Percentiles rank a stretch among this genome's conserved stretches.
Conservation (phyloP, 2,797 vertebrate species). For the Acestrorhynchus altus region DNA sequence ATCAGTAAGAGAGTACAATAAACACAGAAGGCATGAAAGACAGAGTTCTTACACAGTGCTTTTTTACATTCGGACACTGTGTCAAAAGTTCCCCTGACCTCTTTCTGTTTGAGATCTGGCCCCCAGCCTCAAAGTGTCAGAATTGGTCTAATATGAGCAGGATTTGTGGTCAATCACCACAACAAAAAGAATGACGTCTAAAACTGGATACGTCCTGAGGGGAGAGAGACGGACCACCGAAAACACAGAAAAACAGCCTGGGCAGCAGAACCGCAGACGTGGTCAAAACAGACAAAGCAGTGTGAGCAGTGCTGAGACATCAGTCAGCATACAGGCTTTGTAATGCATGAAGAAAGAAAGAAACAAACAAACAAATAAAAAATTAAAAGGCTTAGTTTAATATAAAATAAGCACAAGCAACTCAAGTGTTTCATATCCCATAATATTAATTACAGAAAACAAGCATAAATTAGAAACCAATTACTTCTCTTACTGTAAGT, state of each 20-base stretch:
- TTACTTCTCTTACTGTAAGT: slow-evolving; percentile 43
- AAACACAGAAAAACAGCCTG: slow-evolving; percentile 32
- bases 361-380: slow-evolving; percentile 18
- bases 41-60: slow-evolving; percentile 37
- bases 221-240: slow-evolving; percentile 23
- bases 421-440: slow-evolving; percentile 30
- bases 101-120: neutral
- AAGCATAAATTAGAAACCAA: slow-evolving; percentile 45
- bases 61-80: slow-evolving; percentile 38
- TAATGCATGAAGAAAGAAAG: neutral
- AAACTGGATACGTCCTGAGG: slow-evolving; percentile 28
- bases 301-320: slow-evolving; percentile 24
- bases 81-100: slow-evolving; percentile 31
- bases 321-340: slow-evolving; percentile 1
- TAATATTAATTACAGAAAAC: slow-evolving; percentile 47
- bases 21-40: slow-evolving; percentile 53
- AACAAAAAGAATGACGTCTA: slow-evolving; percentile 13
- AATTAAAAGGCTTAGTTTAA: neutral
- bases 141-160: slow-evolving; percentile 39
- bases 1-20: slow-evolving; percentile 56
- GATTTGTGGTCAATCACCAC: slow-evolving; percentile 13
- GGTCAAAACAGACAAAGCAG: slow-evolving; percentile 40
- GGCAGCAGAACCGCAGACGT: slow-evolving; percentile 34
- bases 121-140: slow-evolving; percentile 20
- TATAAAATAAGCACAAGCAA: slow-evolving; percentile 47